A percentile compares a stretch with the other conserved stretches of the same genome.
Conservation (phyloP, 2,888 invertebrate genomes). For the Caenorhabditis sinica region DNA sequence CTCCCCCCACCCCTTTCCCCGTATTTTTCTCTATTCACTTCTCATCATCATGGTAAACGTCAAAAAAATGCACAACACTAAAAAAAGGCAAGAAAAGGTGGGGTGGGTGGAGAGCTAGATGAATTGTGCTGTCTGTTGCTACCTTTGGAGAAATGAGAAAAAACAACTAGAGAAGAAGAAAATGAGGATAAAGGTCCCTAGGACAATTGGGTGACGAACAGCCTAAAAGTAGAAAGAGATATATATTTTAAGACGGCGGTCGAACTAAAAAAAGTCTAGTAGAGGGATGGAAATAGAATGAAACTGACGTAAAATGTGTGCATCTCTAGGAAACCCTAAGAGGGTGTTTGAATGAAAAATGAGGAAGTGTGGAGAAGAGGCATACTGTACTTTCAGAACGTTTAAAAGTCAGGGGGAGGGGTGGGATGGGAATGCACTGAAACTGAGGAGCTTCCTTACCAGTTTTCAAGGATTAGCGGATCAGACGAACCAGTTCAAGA, state of each 20-base stretch:
- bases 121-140: constrained; percentile 59
- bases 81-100: constrained; percentile 26
- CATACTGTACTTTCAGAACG: constrained; percentile 20
- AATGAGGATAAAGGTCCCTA: neutral
- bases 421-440: neutral
- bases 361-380: neutral
- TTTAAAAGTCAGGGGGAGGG: neutral
- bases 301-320: neutral
- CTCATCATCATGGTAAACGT: constrained; percentile 57
- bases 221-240: constrained; percentile 7
- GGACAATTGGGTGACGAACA: constrained; percentile 35
- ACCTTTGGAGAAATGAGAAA: constrained; percentile 19
- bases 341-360: neutral
- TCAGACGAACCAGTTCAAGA: constrained; percentile 22
- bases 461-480: constrained; percentile 7
- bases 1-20: constrained; percentile 8
- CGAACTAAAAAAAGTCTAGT: constrained; percentile 6
- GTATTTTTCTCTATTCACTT: neutral
- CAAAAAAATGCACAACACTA: constrained; percentile 39
- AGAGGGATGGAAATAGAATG: constrained; percentile 6
- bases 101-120: constrained; percentile 30
- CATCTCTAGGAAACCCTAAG: too few relatives aligned
- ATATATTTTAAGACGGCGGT: neutral
- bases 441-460: constrained; percentile 9
- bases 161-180: constrained; percentile 5